Base-by-base conservation (phyloP, 2,797 vertebrate species). In the Neosilurus hyrtlii region DNA sequence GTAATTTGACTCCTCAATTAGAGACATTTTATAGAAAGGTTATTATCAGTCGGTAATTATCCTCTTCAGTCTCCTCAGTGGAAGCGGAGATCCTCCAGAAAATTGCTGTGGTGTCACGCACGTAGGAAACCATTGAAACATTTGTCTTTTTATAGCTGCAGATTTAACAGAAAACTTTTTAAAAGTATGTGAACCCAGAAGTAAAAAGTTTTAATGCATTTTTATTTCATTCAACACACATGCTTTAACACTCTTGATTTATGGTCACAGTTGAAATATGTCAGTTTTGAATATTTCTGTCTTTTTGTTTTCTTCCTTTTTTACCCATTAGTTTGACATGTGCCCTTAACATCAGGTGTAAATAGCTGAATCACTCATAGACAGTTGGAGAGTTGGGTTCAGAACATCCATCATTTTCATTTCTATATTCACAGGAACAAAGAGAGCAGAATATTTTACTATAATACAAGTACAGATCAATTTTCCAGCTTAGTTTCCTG, bases 1-100 rank as follows among this genome's bases (percentile, higher is more conserved):
- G 61, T 80, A 74, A 88, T 84, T 75, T 75, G 57, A 59, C 63
- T 26, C 83, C 70, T 86, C 80, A 79, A 72, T 87, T 80, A 73
- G 68, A 87, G 59, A 54, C 63, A 59, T 82, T 85, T 62, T 86
- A 65, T 71, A 78, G 77, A 86, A 88, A 88, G 80, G 83, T 88
- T 84, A 86, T 76, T 20, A 82, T 86, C 76, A 75, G 59, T 86
- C 43, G 79, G 8, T 81, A 86, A 86, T 88, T 82, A 84, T 82
- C 76, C 56, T 85, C 82, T 82, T 81, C 75, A 79, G 66, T 82
- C 51, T 83, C 43, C 81, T 72, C 54, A 49, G 61, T 70, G 63
- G 54, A 66, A 68, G 65, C 22, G 37, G 80, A 63, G 30, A 79
- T 82, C 61, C 22, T 72, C 78, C 72, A 73, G 61, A 61, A 54